These are phyloP conservation scores for Emydura subglobosa DNA, from an alignment of 2,113 vertebrate species.

Conservation along the genomic window DNA sequence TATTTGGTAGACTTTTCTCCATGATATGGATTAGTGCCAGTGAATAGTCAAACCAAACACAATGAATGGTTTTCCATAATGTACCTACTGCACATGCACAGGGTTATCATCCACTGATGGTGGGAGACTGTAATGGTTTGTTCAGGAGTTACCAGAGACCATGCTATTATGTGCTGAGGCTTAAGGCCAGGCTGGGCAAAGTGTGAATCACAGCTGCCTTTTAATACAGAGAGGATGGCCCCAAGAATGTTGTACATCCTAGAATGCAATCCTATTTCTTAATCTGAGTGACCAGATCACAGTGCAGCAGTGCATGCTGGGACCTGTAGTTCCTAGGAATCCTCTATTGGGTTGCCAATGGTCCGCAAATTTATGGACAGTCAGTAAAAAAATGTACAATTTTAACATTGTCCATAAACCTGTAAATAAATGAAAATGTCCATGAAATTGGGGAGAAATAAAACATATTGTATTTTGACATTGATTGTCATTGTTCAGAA, in stretches of 20 bases:
- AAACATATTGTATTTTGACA: too few relatives aligned
- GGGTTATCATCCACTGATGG: neutral
- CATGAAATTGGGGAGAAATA: too few relatives aligned
- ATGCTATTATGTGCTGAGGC: neutral
- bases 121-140: fast-evolving
- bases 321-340: fast-evolving
- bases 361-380: too few relatives aligned
- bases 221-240: neutral
- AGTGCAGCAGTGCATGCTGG: fast-evolving
- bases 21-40: neutral
- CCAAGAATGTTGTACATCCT: neutral
- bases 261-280: fast-evolving
- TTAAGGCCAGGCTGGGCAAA: neutral
- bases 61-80: neutral
- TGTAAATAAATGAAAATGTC: too few relatives aligned
- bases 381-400: too few relatives aligned
- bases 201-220: fast-evolving
- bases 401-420: too few relatives aligned
- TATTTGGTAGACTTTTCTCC: fast-evolving
- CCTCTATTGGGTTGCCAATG: too few relatives aligned
- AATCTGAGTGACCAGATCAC: fast-evolving
- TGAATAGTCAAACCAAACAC: neutral
- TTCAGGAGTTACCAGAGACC: neutral
- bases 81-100: fast-evolving
- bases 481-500: too few relatives aligned